These are phyloP conservation scores for Folsomia candida DNA, from an alignment of 2,888 invertebrate species.

Conservation along the genomic window DNA sequence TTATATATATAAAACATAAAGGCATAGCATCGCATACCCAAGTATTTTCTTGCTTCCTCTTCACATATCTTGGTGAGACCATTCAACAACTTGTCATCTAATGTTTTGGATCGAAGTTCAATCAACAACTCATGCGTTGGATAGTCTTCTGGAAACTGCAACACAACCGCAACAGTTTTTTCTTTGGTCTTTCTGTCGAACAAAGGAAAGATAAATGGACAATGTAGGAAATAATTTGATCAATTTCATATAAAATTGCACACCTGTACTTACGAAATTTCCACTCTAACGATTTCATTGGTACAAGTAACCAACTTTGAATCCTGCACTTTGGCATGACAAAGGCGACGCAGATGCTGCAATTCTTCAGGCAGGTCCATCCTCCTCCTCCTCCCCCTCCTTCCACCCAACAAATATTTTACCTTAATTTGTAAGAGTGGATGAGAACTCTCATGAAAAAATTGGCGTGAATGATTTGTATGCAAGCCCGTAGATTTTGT, in stretches of 20 bases:
- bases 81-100: conserved; percentile 64
- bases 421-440: no score
- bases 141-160: conserved; percentile 67
- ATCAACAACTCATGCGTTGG: conserved; percentile 62
- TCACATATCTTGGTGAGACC: conserved; percentile 65
- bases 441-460: no score
- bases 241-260: not conserved
- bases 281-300: conserved; percentile 64
- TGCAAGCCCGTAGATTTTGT: no score
- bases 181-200: not conserved
- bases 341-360: conserved; percentile 63
- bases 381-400: not conserved
- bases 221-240: not conserved
- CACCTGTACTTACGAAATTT: conserved; percentile 62
- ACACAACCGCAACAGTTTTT: conserved; percentile 63
- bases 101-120: conserved; percentile 69
- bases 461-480: no score
- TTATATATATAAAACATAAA: no score
- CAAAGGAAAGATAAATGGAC: not conserved
- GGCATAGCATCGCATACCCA: conserved; percentile 17
- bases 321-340: conserved; percentile 63
- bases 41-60: conserved; percentile 58
- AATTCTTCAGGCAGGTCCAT: conserved; percentile 59
- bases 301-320: conserved; percentile 67
- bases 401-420: no score